These are phyloP conservation scores for Poeciliopsis occidentalis DNA, from an alignment of 2,113 vertebrate species.

Conservation along the genomic window DNA sequence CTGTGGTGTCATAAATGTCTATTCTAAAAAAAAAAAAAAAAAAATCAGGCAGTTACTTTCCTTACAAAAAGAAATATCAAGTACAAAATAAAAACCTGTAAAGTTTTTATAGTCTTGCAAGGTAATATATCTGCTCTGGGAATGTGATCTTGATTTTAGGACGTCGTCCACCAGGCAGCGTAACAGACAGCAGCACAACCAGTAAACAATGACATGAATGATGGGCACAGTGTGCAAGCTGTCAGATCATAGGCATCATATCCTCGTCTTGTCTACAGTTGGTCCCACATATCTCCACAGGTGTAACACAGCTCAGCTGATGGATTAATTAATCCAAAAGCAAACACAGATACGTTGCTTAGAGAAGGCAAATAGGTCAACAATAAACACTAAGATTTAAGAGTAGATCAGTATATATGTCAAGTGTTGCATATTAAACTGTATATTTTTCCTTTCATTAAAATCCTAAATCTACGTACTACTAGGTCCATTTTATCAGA, in stretches of 20 bases:
- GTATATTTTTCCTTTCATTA: neutral
- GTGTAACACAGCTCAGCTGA: slow-evolving; percentile 9
- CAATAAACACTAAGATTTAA: slow-evolving; percentile 5
- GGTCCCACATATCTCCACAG: slow-evolving; percentile 17
- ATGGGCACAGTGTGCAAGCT: slow-evolving; percentile 37
- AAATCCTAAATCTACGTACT: neutral
- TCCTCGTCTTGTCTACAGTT: slow-evolving; percentile 32
- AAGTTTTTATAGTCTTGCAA: neutral
- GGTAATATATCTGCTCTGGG: neutral
- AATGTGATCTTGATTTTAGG: neutral
- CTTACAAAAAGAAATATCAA: neutral
- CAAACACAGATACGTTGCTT: neutral
- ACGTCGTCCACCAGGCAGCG: neutral
- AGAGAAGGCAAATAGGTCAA: neutral
- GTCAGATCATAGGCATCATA: slow-evolving; percentile 35
- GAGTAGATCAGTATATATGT: neutral
- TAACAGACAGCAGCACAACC: slow-evolving; percentile 1
- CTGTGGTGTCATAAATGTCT: neutral
- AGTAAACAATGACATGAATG: slow-evolving; percentile 34
- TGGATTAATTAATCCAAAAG: slow-evolving; percentile 16
- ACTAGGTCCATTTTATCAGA: neutral
- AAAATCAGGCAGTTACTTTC: neutral
- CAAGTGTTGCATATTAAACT: neutral
- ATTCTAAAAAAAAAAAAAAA: neutral
- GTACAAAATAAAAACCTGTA: neutral